Percentiles rank a stretch among this genome's conserved stretches.
Conservation (phyloP, 64 coral and sea anemone genomes). For the Anthopleura sola region DNA sequence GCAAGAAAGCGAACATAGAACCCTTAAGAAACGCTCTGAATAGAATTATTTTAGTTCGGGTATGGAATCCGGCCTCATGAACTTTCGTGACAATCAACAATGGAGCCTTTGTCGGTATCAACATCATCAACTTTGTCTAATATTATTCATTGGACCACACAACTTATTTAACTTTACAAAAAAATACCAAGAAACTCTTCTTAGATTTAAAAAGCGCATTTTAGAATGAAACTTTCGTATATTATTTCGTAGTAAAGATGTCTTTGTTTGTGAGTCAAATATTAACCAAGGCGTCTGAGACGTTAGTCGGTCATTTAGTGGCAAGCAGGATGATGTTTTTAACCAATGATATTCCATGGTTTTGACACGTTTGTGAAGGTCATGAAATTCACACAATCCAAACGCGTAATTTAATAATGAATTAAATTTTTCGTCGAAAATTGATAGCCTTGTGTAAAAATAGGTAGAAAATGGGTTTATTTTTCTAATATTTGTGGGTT, state of each 20-base stretch:
- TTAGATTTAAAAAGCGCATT: not conserved
- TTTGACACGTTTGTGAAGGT: not conserved
- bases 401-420: not conserved
- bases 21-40: not conserved
- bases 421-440: not conserved
- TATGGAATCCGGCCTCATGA: not conserved
- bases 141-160: not conserved
- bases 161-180: not conserved
- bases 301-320: not conserved
- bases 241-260: not conserved
- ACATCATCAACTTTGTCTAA: not conserved
- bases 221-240: not conserved
- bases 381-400: conserved; percentile 5
- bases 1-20: not conserved
- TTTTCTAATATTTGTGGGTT: not conserved
- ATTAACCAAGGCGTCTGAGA: not conserved
- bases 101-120: not conserved
- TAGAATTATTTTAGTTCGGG: not conserved
- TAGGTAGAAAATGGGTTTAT: not conserved
- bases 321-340: not conserved
- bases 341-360: not conserved
- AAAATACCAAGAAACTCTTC: not conserved
- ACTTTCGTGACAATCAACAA: conserved; percentile 27
- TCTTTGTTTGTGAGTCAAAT: not conserved
- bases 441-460: not conserved